Evolutionary conservation across 1,140 invertebrate species (phyloP).

Genomic region (Meloidogyne exigua): DNA sequence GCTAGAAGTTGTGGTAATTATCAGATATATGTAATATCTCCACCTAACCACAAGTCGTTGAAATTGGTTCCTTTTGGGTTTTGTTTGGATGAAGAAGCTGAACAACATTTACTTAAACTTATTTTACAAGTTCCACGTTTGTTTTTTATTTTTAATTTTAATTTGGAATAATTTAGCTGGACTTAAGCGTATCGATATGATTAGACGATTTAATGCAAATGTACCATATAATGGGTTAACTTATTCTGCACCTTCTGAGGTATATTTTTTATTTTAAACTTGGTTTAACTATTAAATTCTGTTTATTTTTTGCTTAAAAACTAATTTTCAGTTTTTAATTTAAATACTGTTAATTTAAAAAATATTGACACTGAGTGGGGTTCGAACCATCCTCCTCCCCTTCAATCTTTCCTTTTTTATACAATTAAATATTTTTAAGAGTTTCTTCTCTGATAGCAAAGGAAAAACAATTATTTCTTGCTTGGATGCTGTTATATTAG

Average conservation of each 20-base stretch:
- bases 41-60: constrained; percentile 73
- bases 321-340: no score
- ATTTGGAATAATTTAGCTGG: constrained; percentile 64
- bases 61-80: constrained; percentile 82
- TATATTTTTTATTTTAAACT: neutral
- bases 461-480: constrained; percentile 87
- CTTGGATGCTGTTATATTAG: constrained; percentile 74
- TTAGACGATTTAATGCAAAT: constrained; percentile 92
- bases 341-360: neutral
- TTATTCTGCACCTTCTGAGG: constrained; percentile 88
- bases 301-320: neutral
- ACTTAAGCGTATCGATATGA: constrained; percentile 72
- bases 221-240: constrained; percentile 93
- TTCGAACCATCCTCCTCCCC: neutral
- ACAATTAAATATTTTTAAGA: constrained; percentile 65
- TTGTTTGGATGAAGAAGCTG: constrained; percentile 88
- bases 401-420: neutral
- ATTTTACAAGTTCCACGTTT: constrained; percentile 73
- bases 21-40: constrained; percentile 92
- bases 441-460: constrained; percentile 95
- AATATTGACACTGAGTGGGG: neutral
- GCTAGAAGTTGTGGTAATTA: constrained; percentile 91
- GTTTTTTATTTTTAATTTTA: constrained; percentile 27
- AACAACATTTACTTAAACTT: constrained; percentile 80
- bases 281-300: neutral